Evolutionary conservation across 2,113 vertebrate genomes (phyloP), one percentile per base, ranked within the genome.

Genomic region (Eulemur macaco): DNA sequence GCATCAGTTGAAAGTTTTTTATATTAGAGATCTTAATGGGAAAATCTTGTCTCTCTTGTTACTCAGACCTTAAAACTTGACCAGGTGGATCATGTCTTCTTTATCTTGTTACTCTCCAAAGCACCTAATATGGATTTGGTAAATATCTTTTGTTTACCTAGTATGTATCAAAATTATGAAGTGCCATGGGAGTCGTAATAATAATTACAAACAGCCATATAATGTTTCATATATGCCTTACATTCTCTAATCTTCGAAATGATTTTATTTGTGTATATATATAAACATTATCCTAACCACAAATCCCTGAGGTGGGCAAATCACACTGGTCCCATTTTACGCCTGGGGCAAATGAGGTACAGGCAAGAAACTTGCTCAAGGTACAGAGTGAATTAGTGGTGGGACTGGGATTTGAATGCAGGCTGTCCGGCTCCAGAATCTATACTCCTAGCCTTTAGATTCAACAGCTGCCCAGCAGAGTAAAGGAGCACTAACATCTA

Each of bases 181-280:
- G 14, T 37, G 6, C 8, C 2, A 25, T 3, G 2, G 45, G 23
- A 37, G 69, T 42, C 42, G 37, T 31, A 47, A 56, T 31, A 45
- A 50, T 64, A 7, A 37, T 47, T 23, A 56, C 0, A 63, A 81
- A 37, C 7, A 29, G 14, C 2, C 18, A 6, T 17, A 23, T n/a
- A 27, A 23, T 8, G 7, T 82, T 66, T 82, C 34, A 25, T 82
- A 6, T 50, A n/a, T 25, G 23, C 0, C 45, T 74, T 54, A 14
- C 0, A 11, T 4, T 47, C 42, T 76, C 13, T 27, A 27, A 73
- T 52, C 6, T n/a, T 17, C 2, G 9, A 17, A 50, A 14, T 18
- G 27, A 73, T 14, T 27, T 14, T 73, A 27, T 73, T 14, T 68
- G 34, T n/a, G 18, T 15, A 6, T 64, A 56, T 56, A 18, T 56